Percentiles rank a stretch among this genome's conserved stretches.
phyloP scores from a whole-genome alignment of 2,113 vertebrate genomes.

The Oreotragus oreotragus region DNA sequence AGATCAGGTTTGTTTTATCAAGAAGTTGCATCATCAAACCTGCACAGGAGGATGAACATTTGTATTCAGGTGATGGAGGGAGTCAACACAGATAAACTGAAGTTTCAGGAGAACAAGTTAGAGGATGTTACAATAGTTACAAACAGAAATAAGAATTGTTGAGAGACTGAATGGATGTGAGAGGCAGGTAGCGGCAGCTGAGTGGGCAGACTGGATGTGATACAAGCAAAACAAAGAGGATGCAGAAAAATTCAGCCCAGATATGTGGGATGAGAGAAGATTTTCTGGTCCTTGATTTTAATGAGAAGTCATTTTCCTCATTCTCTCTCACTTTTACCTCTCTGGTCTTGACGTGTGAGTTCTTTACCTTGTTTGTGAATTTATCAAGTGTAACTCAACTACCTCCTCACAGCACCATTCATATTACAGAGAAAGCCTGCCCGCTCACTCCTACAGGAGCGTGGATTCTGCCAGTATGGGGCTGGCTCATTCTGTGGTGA shows the following conservation, averaged over 20 bases:
- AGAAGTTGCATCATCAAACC: neutral
- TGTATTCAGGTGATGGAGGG: neutral
- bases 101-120: neutral
- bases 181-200: rapidly evolving
- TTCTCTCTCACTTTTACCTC: neutral
- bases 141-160: neutral
- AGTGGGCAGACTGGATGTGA: neutral
- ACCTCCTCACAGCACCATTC: neutral
- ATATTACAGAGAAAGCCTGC: neutral
- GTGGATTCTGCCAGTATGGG: neutral
- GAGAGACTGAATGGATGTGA: neutral
- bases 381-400: neutral
- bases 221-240: neutral
- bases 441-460: rapidly evolving
- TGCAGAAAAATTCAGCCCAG: neutral
- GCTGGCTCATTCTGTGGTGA: neutral
- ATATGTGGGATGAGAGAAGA: neutral
- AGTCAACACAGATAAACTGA: neutral
- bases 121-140: neutral
- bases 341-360: neutral
- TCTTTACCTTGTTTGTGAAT: neutral
- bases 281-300: neutral
- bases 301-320: neutral
- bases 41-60: neutral
- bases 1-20: neutral